Evolutionary conservation across 2,888 invertebrate species (phyloP).

Genomic region (Idaea aversata): DNA sequence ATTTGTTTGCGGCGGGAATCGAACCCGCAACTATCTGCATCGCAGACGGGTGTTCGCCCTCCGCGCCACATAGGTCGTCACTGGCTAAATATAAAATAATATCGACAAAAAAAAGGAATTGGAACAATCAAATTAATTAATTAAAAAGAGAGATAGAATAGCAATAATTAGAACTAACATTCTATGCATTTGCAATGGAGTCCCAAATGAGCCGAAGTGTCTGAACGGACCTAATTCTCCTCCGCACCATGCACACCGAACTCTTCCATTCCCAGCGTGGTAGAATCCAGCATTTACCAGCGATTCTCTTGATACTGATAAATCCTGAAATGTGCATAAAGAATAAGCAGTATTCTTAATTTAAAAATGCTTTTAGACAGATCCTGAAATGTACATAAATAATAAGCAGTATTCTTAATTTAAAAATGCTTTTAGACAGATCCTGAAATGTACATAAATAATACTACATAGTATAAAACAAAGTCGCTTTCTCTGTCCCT

Average conservation of each 20-base stretch:
- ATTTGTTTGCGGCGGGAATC: no score
- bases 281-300: slow-evolving; percentile 93
- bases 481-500: no score
- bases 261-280: slow-evolving; percentile 84
- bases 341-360: no score
- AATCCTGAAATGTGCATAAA: slow-evolving; percentile 46
- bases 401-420: no score
- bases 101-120: no score
- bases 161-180: slow-evolving; percentile 46
- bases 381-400: not conserved
- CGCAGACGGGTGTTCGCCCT: no score
- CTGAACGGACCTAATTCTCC: slow-evolving; percentile 83
- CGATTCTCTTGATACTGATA: slow-evolving; percentile 82
- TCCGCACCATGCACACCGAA: slow-evolving; percentile 91
- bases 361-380: not conserved
- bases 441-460: not conserved
- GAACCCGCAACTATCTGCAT: no score
- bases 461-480: no score
- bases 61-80: no score
- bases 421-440: not conserved
- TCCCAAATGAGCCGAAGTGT: slow-evolving; percentile 80
- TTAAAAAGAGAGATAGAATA: not conserved
- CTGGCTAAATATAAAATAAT: no score
- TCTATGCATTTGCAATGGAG: slow-evolving; percentile 85
- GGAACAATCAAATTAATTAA: not conserved